phyloP scores from a whole-genome alignment of 2,888 invertebrate genomes.

The Crocallis elinguaria region DNA sequence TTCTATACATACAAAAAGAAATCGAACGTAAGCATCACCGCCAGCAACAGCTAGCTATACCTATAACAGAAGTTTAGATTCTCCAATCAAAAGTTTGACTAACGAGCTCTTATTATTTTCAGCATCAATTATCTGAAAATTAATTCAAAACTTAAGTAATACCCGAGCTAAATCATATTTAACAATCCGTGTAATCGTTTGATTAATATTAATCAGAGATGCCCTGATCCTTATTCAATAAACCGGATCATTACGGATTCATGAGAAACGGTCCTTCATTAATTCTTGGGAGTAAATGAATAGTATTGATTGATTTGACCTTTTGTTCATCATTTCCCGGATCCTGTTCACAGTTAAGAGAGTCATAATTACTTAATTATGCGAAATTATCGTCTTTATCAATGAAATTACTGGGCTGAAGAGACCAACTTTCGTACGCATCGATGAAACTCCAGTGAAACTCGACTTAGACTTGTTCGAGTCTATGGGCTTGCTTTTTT shows the following conservation, averaged over 20 bases:
- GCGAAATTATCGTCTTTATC: too few relatives aligned
- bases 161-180: slow-evolving; percentile 13
- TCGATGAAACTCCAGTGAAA: too few relatives aligned
- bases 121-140: slow-evolving; percentile 4
- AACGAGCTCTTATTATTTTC: neutral
- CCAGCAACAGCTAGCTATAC: neutral
- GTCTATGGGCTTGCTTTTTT: too few relatives aligned
- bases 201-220: slow-evolving; percentile 20
- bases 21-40: too few relatives aligned
- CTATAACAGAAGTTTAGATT: neutral
- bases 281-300: slow-evolving; percentile 13
- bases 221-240: slow-evolving; percentile 26
- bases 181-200: slow-evolving; percentile 20
- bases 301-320: slow-evolving; percentile 7
- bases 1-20: too few relatives aligned
- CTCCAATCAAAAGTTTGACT: neutral
- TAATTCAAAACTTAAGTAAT: slow-evolving; percentile 15
- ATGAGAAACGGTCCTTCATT: slow-evolving; percentile 28
- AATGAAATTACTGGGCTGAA: too few relatives aligned
- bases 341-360: neutral
- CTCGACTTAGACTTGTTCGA: too few relatives aligned
- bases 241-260: slow-evolving; percentile 30
- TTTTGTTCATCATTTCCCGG: slow-evolving; percentile 1
- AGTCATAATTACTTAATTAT: too few relatives aligned
- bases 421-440: too few relatives aligned